phyloP scores from a whole-genome alignment of 2,888 invertebrate species.

The Cremastinae sp. region DNA sequence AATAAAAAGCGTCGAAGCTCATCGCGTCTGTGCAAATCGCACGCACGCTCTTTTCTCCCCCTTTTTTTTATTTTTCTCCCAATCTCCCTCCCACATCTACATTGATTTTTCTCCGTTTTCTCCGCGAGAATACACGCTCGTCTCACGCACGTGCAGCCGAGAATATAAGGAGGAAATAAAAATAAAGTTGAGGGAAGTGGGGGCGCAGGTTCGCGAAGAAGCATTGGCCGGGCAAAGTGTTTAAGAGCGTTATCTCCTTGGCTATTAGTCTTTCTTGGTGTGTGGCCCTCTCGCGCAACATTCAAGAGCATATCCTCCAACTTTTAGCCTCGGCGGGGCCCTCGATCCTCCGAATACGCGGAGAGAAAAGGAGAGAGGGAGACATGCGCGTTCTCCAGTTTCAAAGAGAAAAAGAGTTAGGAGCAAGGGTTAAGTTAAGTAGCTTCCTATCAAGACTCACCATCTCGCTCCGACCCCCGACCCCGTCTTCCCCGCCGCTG shows the following conservation, averaged over 20 bases:
- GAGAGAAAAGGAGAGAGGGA: constrained; percentile 25
- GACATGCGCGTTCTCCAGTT: no score
- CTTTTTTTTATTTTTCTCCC: neutral
- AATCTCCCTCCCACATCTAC: no score
- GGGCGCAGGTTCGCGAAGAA: constrained; percentile 74
- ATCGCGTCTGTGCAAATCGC: neutral
- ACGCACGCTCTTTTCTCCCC: neutral
- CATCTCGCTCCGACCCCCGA: constrained; percentile 72
- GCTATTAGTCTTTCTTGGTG: constrained; percentile 80
- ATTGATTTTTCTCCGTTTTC: neutral
- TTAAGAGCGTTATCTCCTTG: constrained; percentile 80
- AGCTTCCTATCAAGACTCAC: constrained; percentile 77
- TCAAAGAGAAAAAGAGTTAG: constrained; percentile 6
- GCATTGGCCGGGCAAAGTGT: constrained; percentile 80
- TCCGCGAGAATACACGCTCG: no score
- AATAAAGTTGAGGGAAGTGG: constrained; percentile 40
- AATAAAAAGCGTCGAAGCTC: constrained; percentile 50
- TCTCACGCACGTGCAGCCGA: constrained; percentile 45
- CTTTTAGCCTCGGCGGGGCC: constrained; percentile 19
- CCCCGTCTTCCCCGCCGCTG: constrained; percentile 43
- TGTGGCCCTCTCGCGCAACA: constrained; percentile 75
- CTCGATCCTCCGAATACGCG: constrained; percentile 48
- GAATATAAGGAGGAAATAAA: constrained; percentile 34
- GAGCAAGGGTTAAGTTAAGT: constrained; percentile 79
- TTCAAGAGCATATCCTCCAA: constrained; percentile 21